phyloP scores from a whole-genome alignment of 1,140 invertebrate species.

The Ceratina japonica region DNA sequence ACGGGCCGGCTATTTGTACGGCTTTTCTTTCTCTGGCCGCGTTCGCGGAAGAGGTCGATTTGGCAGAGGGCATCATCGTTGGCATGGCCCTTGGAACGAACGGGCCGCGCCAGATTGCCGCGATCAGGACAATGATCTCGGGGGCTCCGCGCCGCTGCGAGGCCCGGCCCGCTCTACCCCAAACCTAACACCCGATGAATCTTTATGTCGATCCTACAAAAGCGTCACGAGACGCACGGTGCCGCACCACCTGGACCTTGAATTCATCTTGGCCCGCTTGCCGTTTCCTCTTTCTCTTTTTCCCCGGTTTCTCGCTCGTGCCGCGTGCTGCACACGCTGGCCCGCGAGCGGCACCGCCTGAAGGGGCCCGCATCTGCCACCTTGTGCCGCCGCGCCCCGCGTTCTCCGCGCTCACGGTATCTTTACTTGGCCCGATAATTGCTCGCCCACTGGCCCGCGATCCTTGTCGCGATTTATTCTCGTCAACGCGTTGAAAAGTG shows the following conservation, averaged over 20 bases:
- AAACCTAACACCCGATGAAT: slow-evolving; percentile 27
- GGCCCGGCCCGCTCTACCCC: slow-evolving; percentile 29
- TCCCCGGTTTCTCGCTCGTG: slow-evolving; percentile 5
- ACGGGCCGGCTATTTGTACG: slow-evolving; percentile 34
- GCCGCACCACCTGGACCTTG: slow-evolving; percentile 28
- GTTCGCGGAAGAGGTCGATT: slow-evolving; percentile 53
- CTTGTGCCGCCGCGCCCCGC: slow-evolving; percentile 41
- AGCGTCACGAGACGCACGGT: slow-evolving; percentile 42
- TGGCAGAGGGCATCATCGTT: slow-evolving; percentile 49
- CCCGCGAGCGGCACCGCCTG: neutral
- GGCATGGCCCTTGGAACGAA: slow-evolving; percentile 40
- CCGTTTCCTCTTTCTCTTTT: neutral
- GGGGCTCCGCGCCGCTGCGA: slow-evolving; percentile 20
- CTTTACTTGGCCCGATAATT: slow-evolving; percentile 54
- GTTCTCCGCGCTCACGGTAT: slow-evolving; percentile 29
- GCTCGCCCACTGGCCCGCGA: slow-evolving; percentile 30
- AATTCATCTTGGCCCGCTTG: slow-evolving; percentile 38
- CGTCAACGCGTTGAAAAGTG: slow-evolving; percentile 17
- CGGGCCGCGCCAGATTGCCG: slow-evolving; percentile 53
- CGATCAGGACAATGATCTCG: slow-evolving; percentile 61
- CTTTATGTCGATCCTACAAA: slow-evolving; percentile 46
- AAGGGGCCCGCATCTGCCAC: slow-evolving; percentile 61
- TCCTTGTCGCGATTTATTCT: slow-evolving; percentile 47
- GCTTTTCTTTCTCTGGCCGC: slow-evolving; percentile 32
- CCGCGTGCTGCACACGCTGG: neutral